Evolutionary conservation across 2,113 vertebrate species (phyloP), one percentile per base, ranked within the genome.

Genomic region (Pomatorhinus ruficollis): DNA sequence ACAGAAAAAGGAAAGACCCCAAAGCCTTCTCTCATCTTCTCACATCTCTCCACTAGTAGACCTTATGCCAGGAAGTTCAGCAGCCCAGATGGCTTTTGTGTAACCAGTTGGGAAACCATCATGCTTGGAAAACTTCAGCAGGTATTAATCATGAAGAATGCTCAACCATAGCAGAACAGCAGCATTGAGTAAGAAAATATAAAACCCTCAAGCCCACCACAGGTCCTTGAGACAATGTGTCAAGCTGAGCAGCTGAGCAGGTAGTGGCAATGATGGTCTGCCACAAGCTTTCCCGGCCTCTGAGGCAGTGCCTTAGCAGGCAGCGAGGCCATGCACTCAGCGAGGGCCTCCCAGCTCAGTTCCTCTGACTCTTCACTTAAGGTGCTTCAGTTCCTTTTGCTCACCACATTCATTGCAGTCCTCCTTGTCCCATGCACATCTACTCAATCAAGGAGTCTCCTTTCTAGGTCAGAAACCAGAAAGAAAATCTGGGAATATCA

Each of bases 1-100:
- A 54, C 22, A 60, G 63, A 33, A 80, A 77, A 78, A 83, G 42
- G 57, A 40, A 74, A 81, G 77, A 72, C 15, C 57, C 69, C 28
- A 80, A 71, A 94, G 50, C 33, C 59, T 87, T 70, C 57, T 76
- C 71, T 87, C 27, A 83, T 68, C 61, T 93, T 52, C 42, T 64
- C 37, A 47, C 45, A 82, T 93, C 42, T 66, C 57, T 75, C 52
- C n/a, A 33, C 33, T 60, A 83, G 69, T 7, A 86, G 72, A 81
- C 60, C 79, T 57, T 31, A 35, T 10, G 18, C 13, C 25, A 69
- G 47, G 39, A 88, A 42, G 13, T 0, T 0, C 17, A 56, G 56
- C 11, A 64, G 68, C 30, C 52, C 22, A 23, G 42, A 61, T 5
- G 44, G 19, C 64, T 61, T 75, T 79, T 24, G 8, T 0, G 3